A percentile compares a stretch with the other conserved stretches of the same genome.
phyloP scores from a whole-genome alignment of 2,888 invertebrate genomes.

The Nyleta sp. region DNA sequence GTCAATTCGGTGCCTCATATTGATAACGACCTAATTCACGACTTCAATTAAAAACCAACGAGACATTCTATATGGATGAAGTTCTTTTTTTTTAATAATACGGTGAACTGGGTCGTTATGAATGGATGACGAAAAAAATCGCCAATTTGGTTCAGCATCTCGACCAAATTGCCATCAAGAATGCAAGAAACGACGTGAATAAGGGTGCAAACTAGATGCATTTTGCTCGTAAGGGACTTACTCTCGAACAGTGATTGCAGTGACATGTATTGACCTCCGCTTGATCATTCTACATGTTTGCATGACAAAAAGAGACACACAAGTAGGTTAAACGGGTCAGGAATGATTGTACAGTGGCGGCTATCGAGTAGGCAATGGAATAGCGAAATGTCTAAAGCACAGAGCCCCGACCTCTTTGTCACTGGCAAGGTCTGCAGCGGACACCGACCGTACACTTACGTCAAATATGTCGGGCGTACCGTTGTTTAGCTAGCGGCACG shows the following conservation, averaged over 20 bases:
- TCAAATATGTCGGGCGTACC: conserved; percentile 95
- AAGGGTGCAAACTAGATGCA: conserved; percentile 8
- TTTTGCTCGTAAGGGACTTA: conserved; percentile 71
- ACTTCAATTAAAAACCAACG: too few relatives aligned
- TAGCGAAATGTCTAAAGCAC: conserved; percentile 56
- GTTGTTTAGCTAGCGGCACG: conserved; percentile 90
- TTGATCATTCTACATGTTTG: conserved; percentile 77
- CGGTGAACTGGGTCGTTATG: too few relatives aligned
- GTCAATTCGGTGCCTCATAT: too few relatives aligned
- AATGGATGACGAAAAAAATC: too few relatives aligned
- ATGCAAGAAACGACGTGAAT: not conserved
- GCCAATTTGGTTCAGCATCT: too few relatives aligned
- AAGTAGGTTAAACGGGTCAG: conserved; percentile 65
- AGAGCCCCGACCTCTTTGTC: not conserved
- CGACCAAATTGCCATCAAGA: too few relatives aligned
- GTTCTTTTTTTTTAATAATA: too few relatives aligned
- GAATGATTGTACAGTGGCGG: conserved; percentile 52
- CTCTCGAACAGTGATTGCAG: conserved; percentile 80
- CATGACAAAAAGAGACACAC: conserved; percentile 67
- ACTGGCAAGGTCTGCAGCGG: not conserved
- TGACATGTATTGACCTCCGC: conserved; percentile 79
- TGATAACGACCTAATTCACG: too few relatives aligned
- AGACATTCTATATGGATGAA: too few relatives aligned
- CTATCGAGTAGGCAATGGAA: conserved; percentile 15
- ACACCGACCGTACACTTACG: conserved; percentile 84